Evolutionary conservation across 2,797 vertebrate species (phyloP).

Genomic region (Schizopygopsis pylzovi): DNA sequence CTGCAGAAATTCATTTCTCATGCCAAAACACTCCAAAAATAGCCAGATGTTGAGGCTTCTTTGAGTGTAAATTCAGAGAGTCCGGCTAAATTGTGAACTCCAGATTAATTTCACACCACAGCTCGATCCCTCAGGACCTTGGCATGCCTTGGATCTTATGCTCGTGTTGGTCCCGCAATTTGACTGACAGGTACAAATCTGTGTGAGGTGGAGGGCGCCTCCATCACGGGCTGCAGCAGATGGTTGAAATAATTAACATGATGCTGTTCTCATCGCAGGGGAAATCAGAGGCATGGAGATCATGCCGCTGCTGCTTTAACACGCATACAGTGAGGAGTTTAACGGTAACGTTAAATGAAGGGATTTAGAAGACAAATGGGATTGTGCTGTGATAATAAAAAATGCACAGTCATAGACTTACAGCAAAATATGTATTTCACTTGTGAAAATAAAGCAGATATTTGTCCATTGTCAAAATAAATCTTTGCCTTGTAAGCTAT

Average conservation of each 20-base stretch:
- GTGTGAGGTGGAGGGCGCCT: conserved; percentile 75
- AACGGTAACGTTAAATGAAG: conserved; percentile 35
- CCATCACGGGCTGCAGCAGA: conserved; percentile 79
- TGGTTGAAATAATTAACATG: conserved; percentile 88
- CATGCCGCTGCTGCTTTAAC: conserved; percentile 82
- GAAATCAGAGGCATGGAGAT: conserved; percentile 84
- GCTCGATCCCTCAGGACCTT: conserved; percentile 78
- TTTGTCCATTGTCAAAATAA: not conserved
- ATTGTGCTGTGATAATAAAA: conserved; percentile 32
- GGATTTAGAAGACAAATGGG: conserved; percentile 31
- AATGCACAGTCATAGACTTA: conserved; percentile 71
- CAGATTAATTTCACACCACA: conserved; percentile 82
- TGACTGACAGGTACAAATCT: conserved; percentile 87
- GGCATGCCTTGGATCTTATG: conserved; percentile 73
- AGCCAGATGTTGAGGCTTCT: not conserved
- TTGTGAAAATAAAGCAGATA: not conserved
- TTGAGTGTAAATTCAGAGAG: conserved; percentile 6
- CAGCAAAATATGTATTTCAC: not conserved
- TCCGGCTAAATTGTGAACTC: conserved; percentile 77
- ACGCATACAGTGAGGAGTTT: conserved; percentile 69
- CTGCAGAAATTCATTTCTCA: not conserved
- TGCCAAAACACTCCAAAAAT: not conserved
- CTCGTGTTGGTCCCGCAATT: conserved; percentile 76
- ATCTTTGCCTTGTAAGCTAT: not conserved
- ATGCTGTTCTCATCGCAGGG: conserved; percentile 83